These are phyloP conservation scores for Drosophila infuscata DNA, from an alignment of 2,888 invertebrate species.

Conservation along the genomic window DNA sequence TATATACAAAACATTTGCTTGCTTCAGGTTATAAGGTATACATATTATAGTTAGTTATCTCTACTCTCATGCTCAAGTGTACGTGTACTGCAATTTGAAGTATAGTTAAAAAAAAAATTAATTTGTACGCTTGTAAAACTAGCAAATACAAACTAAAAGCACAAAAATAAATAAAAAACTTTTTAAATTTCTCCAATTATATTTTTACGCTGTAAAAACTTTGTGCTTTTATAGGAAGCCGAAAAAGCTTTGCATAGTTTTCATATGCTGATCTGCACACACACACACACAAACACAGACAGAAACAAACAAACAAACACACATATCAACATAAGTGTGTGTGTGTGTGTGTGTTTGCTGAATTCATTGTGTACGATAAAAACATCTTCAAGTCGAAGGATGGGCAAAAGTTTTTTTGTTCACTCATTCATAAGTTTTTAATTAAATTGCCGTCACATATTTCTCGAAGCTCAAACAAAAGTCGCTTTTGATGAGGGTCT, in stretches of 20 bases:
- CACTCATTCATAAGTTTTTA: slow-evolving; percentile 81
- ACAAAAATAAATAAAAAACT: slow-evolving; percentile 43
- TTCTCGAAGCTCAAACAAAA: slow-evolving; percentile 53
- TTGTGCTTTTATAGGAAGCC: slow-evolving; percentile 52
- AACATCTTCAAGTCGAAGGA: slow-evolving; percentile 81
- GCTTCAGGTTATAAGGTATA: background rate
- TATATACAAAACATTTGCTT: background rate
- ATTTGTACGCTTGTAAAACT: slow-evolving; percentile 16
- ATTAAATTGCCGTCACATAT: slow-evolving; percentile 80
- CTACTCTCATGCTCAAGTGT: background rate
- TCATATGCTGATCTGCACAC: slow-evolving; percentile 66
- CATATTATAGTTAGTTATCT: slow-evolving; percentile 11
- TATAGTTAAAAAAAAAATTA: slow-evolving; percentile 2
- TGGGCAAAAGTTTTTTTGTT: slow-evolving; percentile 78
- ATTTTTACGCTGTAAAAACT: slow-evolving; percentile 79
- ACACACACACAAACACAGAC: slow-evolving; percentile 19
- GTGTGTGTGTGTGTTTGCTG: slow-evolving; percentile 19
- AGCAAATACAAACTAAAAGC: slow-evolving; percentile 20
- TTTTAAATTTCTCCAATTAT: slow-evolving; percentile 78
- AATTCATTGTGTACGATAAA: slow-evolving; percentile 74
- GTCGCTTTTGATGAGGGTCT: slow-evolving; percentile 49
- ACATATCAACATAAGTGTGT: slow-evolving; percentile 27
- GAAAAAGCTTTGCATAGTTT: slow-evolving; percentile 47
- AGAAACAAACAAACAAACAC: slow-evolving; percentile 16
- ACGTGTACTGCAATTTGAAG: background rate